These are phyloP conservation scores for Troides oblongomaculatus DNA, from an alignment of 2,888 invertebrate genomes.

Conservation along the genomic window DNA sequence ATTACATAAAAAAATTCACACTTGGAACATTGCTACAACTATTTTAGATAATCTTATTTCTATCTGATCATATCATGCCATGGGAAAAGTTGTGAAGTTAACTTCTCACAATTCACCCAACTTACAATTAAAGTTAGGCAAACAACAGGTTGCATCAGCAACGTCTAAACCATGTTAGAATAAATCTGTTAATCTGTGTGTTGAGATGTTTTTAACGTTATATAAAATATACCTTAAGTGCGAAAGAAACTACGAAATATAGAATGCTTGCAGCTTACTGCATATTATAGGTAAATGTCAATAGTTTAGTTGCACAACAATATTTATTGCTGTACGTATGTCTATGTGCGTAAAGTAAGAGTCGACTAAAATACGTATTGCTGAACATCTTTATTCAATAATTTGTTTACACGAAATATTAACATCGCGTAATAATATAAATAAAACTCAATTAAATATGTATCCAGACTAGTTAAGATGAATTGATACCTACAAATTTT, in stretches of 20 bases:
- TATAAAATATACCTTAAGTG: conserved; percentile 36
- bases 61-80: conserved; percentile 27
- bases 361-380: conserved; percentile 50
- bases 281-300: conserved; percentile 67
- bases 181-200: conserved; percentile 17
- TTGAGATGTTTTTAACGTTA: conserved; percentile 38
- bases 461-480: too few species aligned
- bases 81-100: conserved; percentile 43
- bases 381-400: conserved; percentile 49
- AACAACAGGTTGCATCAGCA: conserved; percentile 33
- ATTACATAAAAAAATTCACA: neutral
- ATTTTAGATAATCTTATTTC: conserved; percentile 9
- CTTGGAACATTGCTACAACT: neutral
- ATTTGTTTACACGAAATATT: neutral
- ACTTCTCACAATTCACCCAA: conserved; percentile 50
- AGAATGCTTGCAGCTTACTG: conserved; percentile 45
- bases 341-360: conserved; percentile 48
- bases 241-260: conserved; percentile 45
- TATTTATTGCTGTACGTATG: conserved; percentile 70
- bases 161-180: conserved; percentile 19
- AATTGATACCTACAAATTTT: too few species aligned
- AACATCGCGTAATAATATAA: too few species aligned
- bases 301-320: conserved; percentile 63
- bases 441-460: too few species aligned
- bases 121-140: conserved; percentile 43